These are phyloP conservation scores for Ectemnius lituratus DNA, from an alignment of 2,888 invertebrate species.

Conservation along the genomic window DNA sequence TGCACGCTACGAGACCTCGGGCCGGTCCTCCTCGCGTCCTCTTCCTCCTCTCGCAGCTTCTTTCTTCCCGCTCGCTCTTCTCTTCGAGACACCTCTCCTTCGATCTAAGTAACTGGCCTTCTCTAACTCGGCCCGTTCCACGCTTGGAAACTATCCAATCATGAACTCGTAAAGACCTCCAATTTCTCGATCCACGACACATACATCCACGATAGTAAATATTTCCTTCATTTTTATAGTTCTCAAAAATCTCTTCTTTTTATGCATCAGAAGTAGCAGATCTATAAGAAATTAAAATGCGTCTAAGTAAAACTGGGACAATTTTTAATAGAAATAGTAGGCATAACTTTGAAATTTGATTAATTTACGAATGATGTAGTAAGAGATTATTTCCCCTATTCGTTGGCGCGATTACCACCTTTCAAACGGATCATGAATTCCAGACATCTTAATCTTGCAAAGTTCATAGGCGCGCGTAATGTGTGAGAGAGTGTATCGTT, in stretches of 20 bases:
- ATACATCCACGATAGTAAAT: no score
- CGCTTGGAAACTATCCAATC: neutral
- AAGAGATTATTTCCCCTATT: neutral
- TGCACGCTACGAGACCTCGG: constrained; percentile 75
- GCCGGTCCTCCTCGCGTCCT: constrained; percentile 61
- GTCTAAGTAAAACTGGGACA: no score
- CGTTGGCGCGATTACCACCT: neutral
- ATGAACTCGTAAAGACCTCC: no score
- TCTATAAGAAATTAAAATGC: no score
- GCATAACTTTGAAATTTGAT: no score
- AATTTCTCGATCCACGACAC: no score
- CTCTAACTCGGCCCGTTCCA: constrained; percentile 15
- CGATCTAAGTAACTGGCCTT: constrained; percentile 7
- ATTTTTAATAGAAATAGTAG: no score
- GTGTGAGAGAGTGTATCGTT: constrained; percentile 41
- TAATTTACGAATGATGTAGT: no score
- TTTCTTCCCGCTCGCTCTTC: constrained; percentile 1
- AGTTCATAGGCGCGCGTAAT: constrained; percentile 25
- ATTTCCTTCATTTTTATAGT: no score
- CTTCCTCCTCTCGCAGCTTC: constrained; percentile 47
- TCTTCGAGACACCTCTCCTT: constrained; percentile 12
- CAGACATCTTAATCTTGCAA: constrained; percentile 23
- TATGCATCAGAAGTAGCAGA: no score
- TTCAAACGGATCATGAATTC: constrained; percentile 13
- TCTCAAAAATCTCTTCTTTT: no score